Evolutionary conservation across 2,113 vertebrate genomes (phyloP).

Genomic region (Lophius piscatorius): DNA sequence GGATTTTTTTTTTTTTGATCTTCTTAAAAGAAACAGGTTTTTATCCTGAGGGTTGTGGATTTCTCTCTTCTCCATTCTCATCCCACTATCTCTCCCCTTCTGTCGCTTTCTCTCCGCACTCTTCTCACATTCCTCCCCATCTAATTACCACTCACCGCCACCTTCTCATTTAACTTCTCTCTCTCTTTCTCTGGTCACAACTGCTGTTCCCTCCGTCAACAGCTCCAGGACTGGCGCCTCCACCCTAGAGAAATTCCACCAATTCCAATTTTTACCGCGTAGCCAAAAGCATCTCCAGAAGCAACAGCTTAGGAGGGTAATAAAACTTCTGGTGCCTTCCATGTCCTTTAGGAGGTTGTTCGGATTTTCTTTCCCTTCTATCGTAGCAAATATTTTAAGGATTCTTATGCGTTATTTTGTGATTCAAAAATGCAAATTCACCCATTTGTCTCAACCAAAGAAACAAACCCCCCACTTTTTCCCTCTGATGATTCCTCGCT

Average conservation of each 20-base stretch:
- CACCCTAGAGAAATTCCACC: slow-evolving; percentile 29
- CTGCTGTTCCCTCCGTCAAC: slow-evolving; percentile 40
- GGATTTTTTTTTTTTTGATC: no score
- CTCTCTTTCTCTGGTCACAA: slow-evolving; percentile 24
- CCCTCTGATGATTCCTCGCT: slow-evolving; percentile 12
- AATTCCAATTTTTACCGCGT: slow-evolving; percentile 18
- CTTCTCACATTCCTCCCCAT: slow-evolving; percentile 29
- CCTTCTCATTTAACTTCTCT: slow-evolving; percentile 32
- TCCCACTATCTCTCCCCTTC: slow-evolving; percentile 32
- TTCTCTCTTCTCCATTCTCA: slow-evolving; percentile 6
- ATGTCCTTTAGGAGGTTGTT: no score
- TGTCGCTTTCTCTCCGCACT: slow-evolving; percentile 28
- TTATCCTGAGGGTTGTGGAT: no score
- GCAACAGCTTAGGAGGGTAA: slow-evolving; percentile 20
- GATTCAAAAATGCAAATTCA: neutral
- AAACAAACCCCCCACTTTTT: neutral
- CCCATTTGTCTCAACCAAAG: neutral
- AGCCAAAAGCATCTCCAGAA: slow-evolving; percentile 48
- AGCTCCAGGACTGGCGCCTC: slow-evolving; percentile 33
- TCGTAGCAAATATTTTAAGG: no score
- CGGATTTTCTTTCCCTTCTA: no score
- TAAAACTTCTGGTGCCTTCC: slow-evolving; percentile 27
- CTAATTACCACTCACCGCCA: slow-evolving; percentile 32
- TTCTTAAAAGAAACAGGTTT: no score
- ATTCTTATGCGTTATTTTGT: no score